Evolutionary conservation across 2,888 invertebrate genomes (phyloP).

Genomic region (Pinctada fucata): DNA sequence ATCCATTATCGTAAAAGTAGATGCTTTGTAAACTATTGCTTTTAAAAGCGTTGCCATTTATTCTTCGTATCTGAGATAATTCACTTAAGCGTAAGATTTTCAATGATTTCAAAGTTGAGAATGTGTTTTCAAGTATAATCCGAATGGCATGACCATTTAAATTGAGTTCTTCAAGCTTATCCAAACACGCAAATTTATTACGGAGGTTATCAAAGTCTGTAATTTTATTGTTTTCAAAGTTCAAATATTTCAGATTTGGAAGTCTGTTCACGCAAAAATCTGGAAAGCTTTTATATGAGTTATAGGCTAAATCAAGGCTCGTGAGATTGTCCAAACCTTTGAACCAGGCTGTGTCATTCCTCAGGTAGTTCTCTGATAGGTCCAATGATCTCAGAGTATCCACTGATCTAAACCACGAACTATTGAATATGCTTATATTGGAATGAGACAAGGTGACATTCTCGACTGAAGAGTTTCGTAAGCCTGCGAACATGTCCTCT

Average conservation of each 20-base stretch:
- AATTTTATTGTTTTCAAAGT: conserved; percentile 19
- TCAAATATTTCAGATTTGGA: conserved; percentile 1
- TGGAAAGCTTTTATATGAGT: conserved; percentile 20
- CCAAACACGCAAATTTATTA: conserved; percentile 34
- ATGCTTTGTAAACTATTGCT: conserved; percentile 11
- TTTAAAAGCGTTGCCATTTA: conserved; percentile 14
- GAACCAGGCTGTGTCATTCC: neutral
- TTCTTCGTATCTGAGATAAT: conserved; percentile 5
- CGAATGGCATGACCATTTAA: conserved; percentile 32
- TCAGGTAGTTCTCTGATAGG: conserved; percentile 15
- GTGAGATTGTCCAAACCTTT: conserved; percentile 14
- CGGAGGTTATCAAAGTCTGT: neutral
- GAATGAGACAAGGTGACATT: conserved; percentile 16
- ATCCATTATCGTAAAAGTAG: neutral
- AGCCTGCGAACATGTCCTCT: conserved; percentile 10
- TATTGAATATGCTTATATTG: neutral
- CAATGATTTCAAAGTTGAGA: conserved; percentile 14
- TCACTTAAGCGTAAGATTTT: neutral
- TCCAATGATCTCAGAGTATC: neutral
- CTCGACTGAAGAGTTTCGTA: conserved; percentile 1
- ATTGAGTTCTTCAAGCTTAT: conserved; percentile 22
- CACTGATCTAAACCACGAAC: neutral
- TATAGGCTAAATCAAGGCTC: conserved; percentile 6
- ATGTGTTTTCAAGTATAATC: conserved; percentile 29
- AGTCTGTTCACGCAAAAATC: conserved; percentile 22